Conservation (phyloP, 1,140 invertebrate species). For the Hestina assimilis region DNA sequence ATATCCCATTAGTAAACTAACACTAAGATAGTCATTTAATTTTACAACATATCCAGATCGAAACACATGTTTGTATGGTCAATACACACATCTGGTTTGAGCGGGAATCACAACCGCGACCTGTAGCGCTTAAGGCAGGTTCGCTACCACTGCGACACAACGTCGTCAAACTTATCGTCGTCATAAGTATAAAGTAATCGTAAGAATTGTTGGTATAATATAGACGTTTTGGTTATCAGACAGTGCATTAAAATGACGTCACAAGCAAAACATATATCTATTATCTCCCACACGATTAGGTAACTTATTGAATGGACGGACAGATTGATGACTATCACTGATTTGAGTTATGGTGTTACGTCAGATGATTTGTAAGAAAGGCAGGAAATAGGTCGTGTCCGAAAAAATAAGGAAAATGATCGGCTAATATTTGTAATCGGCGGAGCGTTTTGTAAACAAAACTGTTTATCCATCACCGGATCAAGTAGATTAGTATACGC, state of each 20-base stretch:
- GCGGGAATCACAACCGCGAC: too few species aligned
- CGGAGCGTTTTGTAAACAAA: slow-evolving; percentile 22
- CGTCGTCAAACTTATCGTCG: too few species aligned
- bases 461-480: slow-evolving; percentile 19
- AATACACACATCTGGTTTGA: too few species aligned
- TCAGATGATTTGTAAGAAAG: slow-evolving; percentile 22
- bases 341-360: slow-evolving; percentile 21
- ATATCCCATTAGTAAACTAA: too few species aligned
- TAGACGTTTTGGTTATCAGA: too few species aligned
- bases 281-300: slow-evolving; percentile 13
- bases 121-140: too few species aligned
- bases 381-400: slow-evolving; percentile 11
- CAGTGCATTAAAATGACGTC: not conserved
- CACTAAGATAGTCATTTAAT: too few species aligned
- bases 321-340: slow-evolving; percentile 10
- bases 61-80: too few species aligned
- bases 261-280: slow-evolving; percentile 10
- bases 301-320: slow-evolving; percentile 12
- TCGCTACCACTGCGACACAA: too few species aligned
- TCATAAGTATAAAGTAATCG: too few species aligned
- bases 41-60: too few species aligned
- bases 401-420: slow-evolving; percentile 25
- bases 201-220: too few species aligned
- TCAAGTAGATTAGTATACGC: slow-evolving; percentile 18
- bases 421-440: slow-evolving; percentile 26